Evolutionary conservation across 37 sponge, comb jelly and placozoan species (phyloP).

Genomic region (Mnemiopsis leidyi): DNA sequence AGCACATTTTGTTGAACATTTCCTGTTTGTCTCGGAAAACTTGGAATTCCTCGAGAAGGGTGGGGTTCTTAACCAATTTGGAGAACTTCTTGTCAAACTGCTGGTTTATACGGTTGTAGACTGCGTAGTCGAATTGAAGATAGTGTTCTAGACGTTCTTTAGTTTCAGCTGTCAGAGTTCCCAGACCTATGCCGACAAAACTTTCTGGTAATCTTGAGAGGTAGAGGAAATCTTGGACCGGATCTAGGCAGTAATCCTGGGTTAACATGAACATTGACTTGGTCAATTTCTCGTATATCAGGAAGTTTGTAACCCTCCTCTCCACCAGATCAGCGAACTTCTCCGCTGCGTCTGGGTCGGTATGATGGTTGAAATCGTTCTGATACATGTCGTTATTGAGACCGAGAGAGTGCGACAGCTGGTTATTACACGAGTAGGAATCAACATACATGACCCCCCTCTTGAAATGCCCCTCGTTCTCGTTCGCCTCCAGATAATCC

Average conservation of each 20-base stretch:
- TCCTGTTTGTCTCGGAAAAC: neutral
- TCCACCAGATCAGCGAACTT: conserved; percentile 16
- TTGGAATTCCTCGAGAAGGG: neutral
- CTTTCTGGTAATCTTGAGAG: neutral
- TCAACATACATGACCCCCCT: neutral
- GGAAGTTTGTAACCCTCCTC: conserved; percentile 1
- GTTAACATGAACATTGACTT: conserved; percentile 20
- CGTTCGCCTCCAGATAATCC: neutral
- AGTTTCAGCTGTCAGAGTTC: neutral
- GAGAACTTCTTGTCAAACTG: neutral
- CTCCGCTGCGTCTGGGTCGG: conserved; percentile 2
- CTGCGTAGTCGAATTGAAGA: neutral
- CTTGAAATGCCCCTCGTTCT: neutral
- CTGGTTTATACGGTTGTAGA: neutral
- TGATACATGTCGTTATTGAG: neutral
- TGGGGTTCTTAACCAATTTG: neutral
- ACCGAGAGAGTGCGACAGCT: neutral
- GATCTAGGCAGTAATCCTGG: conserved; percentile 8
- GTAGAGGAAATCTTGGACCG: neutral
- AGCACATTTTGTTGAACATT: conserved; percentile 16
- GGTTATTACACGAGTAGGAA: neutral
- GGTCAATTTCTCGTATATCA: conserved; percentile 16
- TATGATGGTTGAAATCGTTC: conserved; percentile 22
- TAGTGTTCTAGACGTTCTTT: conserved; percentile 21
- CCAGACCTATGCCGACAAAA: conserved; percentile 39